These are phyloP conservation scores for Aythya baeri DNA, from an alignment of 2,113 vertebrate species.

Conservation along the genomic window DNA sequence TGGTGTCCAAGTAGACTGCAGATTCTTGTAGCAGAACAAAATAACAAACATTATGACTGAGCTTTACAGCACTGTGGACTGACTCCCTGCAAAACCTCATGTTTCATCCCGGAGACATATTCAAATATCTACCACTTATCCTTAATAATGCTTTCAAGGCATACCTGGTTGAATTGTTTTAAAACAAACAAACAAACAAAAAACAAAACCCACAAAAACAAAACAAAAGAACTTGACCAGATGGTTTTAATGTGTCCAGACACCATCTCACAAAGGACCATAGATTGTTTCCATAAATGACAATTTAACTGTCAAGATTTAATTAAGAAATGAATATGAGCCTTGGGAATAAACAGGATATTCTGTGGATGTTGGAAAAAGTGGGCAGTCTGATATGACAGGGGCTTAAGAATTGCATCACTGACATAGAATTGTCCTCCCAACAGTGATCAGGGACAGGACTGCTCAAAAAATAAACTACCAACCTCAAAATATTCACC, in stretches of 20 bases:
- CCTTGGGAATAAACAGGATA: neutral
- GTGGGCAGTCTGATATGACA: neutral
- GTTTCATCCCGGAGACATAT: neutral
- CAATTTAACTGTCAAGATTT: neutral
- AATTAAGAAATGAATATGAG: neutral
- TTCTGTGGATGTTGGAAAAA: neutral
- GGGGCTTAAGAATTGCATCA: neutral
- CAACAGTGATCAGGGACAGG: neutral
- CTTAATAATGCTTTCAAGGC: slow-evolving; percentile 12
- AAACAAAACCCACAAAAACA: too few relatives aligned
- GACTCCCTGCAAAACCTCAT: neutral
- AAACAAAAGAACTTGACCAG: too few relatives aligned
- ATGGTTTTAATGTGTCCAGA: neutral
- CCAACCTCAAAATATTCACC: neutral
- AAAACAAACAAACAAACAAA: neutral
- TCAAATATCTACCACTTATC: slow-evolving; percentile 30
- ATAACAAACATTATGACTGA: neutral
- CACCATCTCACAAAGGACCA: neutral
- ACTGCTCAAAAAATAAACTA: neutral
- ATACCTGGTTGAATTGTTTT: slow-evolving; percentile 32
- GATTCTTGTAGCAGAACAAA: slow-evolving; percentile 4
- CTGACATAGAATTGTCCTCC: neutral
- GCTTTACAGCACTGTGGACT: neutral
- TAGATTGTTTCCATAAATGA: neutral
- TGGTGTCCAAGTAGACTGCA: neutral